Conservation (phyloP, 1,140 invertebrate species). For the Saxidomus purpurata region DNA sequence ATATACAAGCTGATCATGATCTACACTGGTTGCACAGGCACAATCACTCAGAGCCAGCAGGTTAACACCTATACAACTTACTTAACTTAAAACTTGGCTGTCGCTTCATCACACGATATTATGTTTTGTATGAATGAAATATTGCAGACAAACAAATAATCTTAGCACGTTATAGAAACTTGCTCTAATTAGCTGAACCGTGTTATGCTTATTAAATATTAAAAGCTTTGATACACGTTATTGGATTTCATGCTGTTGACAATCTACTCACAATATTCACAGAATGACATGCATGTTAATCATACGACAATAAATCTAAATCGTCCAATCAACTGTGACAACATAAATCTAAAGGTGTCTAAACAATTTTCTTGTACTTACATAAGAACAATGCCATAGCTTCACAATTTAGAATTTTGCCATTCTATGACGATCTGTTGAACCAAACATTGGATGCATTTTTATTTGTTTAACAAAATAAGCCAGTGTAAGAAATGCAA, state of each 20-base stretch:
- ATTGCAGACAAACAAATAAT: background rate
- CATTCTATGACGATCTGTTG: background rate
- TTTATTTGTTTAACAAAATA: background rate
- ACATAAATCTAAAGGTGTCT: background rate
- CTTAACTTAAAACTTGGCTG: too few relatives aligned
- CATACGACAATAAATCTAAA: background rate
- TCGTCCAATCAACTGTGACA: background rate
- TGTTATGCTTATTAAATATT: background rate
- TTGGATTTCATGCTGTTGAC: background rate
- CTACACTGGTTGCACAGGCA: too few relatives aligned
- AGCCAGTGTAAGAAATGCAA: background rate
- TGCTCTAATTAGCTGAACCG: background rate
- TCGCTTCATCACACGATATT: too few relatives aligned
- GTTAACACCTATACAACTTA: too few relatives aligned
- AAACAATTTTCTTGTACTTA: constrained; percentile 9
- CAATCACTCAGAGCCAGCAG: too few relatives aligned
- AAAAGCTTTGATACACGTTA: background rate
- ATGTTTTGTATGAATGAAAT: background rate
- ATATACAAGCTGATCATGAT: too few relatives aligned
- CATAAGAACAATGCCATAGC: constrained; percentile 31
- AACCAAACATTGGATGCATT: background rate
- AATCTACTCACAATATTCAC: background rate
- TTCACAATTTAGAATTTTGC: background rate
- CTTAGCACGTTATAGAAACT: background rate
- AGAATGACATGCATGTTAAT: background rate